Evolutionary conservation across 2,888 invertebrate species (phyloP), one percentile per base, ranked within the genome.

Genomic region (Eulithis prunata): DNA sequence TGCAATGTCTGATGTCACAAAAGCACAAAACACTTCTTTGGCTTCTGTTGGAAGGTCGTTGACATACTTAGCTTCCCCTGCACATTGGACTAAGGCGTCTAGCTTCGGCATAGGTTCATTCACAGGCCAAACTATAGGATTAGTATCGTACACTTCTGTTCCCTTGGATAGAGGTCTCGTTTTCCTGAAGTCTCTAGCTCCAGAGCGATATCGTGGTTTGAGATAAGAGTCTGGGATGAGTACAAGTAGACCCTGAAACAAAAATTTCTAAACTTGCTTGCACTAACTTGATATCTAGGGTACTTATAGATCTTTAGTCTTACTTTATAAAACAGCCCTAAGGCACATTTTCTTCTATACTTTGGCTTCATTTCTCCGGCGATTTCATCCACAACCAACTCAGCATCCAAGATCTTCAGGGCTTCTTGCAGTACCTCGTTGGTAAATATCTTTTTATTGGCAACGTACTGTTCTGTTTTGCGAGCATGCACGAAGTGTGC

Each of bases 261-360:
- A 41, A 57, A 28, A 21, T 8, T 32, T 32, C 6, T 32, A 32
- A 32, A 32, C 32, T 5, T 32, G 32, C 32, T 32, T 32, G 32
- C 32, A 6, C 32, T 32, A 32, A 32, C 32, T 32, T 32, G 1
- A 32, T 21, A 21, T 21, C 21, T 21, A 21, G 2, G 21, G 21
- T 21, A 21, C 21, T 21, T 21, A 21, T 21, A 32, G 32, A 5
- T 32, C 32, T 32, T 32, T 32, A 32, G 5, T 57, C 72, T 74
- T 80, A 95, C 96, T 91, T 95, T 96, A 80, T 96, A 96, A 76
- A 96, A 94, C 5, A 96, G 85, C 36, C 94, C 90, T 47, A 94
- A 80, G 0, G 96, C 95, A 11, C 96, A 86, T 57, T 91, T 91
- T 71, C 93, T 94, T 41, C 96, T 90, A 75, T 94, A 96, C 36